Evolutionary conservation across 92 coral and sea anemone genomes (phyloP), one percentile per base, ranked within the genome.

Genomic region (Isaurus tuberculatus): DNA sequence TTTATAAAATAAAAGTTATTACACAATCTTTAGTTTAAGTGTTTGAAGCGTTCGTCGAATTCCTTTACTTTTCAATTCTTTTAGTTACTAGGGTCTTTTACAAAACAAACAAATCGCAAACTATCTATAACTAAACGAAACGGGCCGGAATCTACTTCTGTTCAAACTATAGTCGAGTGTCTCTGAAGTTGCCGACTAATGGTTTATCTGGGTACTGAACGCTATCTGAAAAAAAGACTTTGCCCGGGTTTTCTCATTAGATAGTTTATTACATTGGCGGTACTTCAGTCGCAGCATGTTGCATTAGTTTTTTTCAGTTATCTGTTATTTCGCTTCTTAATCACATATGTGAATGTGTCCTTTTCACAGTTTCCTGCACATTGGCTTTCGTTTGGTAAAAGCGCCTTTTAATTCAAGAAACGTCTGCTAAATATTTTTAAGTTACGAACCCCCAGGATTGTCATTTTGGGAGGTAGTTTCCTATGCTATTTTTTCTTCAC

Each of bases 371-470:
- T 40, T 10, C 44, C 51, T 74, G 53, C 33, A 14, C 43, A 6
- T 40, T 15, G n/a, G 27, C 32, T 58, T 55, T 77, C 42, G 89
- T 85, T 86, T 79, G 84, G 82, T 37, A 89, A 85, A 79, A 66
- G 71, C 78, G 65, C 67, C 65, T 53, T 40, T 55, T 86, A 89
- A 86, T 85, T 81, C 51, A 73, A 85, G 89, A 73, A 89, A 73
- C 92, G 69, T 85, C 86, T 86, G 89, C 31, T 60, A 32, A 40
- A 23, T 2, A 9, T 40, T 53, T 11, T n/a, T 55, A 55, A 53
- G 51, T 2, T 29, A 22, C 31, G n/a, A 46, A 51, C 79, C 79
- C 79, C 72, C 22, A 13, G 11, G 46, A 40, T 8, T 40, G 46
- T 8, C 46, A 40, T 8, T 40, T 40, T 40, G 46, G 46, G 46